Percentiles rank a stretch among this genome's conserved stretches.
phyloP scores from a whole-genome alignment of 64 coral and sea anemone genomes.

The Porites australiensis region DNA sequence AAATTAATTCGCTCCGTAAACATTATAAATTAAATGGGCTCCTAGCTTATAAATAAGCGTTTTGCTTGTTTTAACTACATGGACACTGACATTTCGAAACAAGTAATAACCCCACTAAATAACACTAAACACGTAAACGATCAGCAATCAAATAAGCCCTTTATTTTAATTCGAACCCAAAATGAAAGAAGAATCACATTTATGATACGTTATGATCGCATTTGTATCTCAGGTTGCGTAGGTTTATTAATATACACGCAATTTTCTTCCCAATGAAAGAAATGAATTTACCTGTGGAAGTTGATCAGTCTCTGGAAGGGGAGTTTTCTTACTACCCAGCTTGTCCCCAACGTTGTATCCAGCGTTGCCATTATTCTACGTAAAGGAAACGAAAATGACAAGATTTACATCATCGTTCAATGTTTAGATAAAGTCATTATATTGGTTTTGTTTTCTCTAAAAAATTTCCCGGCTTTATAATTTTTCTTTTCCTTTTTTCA shows the following conservation, averaged over 20 bases:
- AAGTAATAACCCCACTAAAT: too few species aligned
- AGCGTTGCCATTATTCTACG: constrained; percentile 30
- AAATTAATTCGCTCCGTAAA: too few species aligned
- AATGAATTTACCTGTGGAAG: constrained; percentile 23
- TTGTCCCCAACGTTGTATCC: constrained; percentile 46
- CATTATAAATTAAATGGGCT: too few species aligned
- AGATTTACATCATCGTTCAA: not conserved
- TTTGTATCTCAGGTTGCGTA: not conserved
- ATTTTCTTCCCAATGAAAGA: not conserved
- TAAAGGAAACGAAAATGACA: not conserved
- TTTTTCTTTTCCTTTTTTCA: too few species aligned
- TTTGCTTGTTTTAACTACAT: too few species aligned
- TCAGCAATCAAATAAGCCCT: too few species aligned
- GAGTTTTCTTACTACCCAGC: not conserved
- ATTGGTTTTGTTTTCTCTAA: too few species aligned
- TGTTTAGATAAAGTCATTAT: too few species aligned
- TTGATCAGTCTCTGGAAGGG: constrained; percentile 5
- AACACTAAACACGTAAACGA: too few species aligned
- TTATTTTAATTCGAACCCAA: not conserved
- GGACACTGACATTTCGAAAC: too few species aligned
- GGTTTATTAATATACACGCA: not conserved
- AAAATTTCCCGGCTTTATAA: too few species aligned
- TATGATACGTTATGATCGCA: not conserved
- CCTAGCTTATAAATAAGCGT: too few species aligned
- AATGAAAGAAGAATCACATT: not conserved